Evolutionary conservation across 2,113 vertebrate genomes (phyloP).

Genomic region (Anser brachyrhynchus): DNA sequence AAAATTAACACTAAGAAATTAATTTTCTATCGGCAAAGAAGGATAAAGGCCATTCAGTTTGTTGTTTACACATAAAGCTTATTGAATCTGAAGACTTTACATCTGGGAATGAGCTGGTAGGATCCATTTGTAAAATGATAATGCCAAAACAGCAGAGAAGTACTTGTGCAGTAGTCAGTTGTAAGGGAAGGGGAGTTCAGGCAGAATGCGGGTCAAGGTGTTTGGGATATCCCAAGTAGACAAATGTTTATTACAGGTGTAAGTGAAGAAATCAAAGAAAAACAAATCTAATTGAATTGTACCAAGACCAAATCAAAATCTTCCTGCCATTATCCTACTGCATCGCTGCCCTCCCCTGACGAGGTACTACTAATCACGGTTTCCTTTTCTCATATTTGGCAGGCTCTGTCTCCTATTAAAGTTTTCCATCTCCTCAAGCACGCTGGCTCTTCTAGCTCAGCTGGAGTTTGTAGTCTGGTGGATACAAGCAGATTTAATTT

Average conservation of each 20-base stretch:
- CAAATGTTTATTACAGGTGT: not conserved
- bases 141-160: not conserved
- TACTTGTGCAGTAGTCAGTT: not conserved
- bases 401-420: not conserved
- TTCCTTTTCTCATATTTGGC: not conserved
- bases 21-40: constrained; percentile 41
- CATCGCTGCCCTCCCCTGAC: not conserved
- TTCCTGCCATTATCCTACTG: not conserved
- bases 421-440: not conserved
- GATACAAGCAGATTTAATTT: not conserved
- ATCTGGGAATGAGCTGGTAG: constrained; percentile 2
- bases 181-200: not conserved
- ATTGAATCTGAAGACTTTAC: constrained; percentile 42
- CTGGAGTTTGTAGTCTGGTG: not conserved
- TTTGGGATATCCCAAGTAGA: not conserved
- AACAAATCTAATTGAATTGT: not conserved
- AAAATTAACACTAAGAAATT: constrained; percentile 38
- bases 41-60: constrained; percentile 32
- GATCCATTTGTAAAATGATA: constrained; percentile 19
- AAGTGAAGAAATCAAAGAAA: constrained; percentile 2
- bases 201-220: not conserved
- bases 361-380: not conserved
- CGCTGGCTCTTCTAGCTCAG: not conserved
- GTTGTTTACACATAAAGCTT: constrained; percentile 16
- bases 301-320: not conserved